These are phyloP conservation scores for Cyaniris semiargus DNA, from an alignment of 2,888 invertebrate genomes.

Conservation along the genomic window DNA sequence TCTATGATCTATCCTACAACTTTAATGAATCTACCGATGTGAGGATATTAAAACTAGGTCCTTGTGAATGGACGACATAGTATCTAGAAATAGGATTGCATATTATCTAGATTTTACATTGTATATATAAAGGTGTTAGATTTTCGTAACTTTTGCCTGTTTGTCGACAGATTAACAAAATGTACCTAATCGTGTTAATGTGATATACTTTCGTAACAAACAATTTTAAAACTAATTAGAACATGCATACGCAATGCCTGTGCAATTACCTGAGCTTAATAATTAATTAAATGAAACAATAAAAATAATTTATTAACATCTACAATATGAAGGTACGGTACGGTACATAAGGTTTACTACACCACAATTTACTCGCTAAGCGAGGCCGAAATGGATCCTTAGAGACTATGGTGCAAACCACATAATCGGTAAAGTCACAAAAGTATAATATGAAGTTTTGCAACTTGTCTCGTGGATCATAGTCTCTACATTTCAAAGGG, in stretches of 20 bases:
- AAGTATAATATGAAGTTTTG: not conserved
- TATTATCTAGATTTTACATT: not conserved
- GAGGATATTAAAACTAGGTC: no score
- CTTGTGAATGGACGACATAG: not conserved
- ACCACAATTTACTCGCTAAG: not conserved
- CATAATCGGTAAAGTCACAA: not conserved
- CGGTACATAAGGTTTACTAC: not conserved
- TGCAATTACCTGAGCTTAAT: not conserved
- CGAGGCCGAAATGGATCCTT: not conserved
- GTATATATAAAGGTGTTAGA: not conserved
- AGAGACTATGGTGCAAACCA: no score
- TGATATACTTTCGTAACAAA: conserved; percentile 3
- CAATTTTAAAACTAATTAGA: conserved; percentile 3
- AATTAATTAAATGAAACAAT: not conserved
- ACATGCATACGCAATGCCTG: not conserved
- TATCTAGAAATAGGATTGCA: not conserved
- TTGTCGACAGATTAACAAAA: not conserved
- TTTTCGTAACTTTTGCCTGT: not conserved
- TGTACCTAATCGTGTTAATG: not conserved
- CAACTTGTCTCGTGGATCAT: not conserved
- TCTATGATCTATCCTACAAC: no score
- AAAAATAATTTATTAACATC: not conserved
- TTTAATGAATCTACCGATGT: no score
- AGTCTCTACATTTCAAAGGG: not conserved
- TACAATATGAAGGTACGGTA: not conserved